Percentiles rank a stretch among this genome's conserved stretches.
phyloP scores from a whole-genome alignment of 2,797 vertebrate genomes.

The Takifugu rubripes region DNA sequence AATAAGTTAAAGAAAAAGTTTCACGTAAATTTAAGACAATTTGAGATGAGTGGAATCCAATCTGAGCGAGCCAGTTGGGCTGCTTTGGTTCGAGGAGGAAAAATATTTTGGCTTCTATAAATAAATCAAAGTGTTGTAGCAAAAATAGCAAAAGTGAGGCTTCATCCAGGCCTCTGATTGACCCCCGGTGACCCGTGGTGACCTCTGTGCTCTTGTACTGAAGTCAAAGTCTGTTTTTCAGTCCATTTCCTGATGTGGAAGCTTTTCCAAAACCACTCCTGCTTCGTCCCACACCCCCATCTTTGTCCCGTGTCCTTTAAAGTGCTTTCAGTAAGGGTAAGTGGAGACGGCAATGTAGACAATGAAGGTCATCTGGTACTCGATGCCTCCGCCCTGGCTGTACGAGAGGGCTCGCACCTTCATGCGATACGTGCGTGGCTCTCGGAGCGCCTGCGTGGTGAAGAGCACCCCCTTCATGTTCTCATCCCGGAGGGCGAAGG shows the following conservation, averaged over 20 bases:
- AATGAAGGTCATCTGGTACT: conserved; percentile 97
- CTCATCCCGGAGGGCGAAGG: conserved; percentile 92
- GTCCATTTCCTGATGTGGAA: conserved; percentile 51
- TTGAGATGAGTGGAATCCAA: conserved; percentile 17
- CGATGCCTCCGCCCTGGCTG: conserved; percentile 79
- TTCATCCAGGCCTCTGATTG: conserved; percentile 31
- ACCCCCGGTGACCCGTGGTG: conserved; percentile 1
- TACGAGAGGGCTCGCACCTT: conserved; percentile 92
- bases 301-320: conserved; percentile 37
- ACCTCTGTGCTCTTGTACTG: background rate
- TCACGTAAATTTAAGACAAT: conserved; percentile 17
- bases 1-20: conserved; percentile 75
- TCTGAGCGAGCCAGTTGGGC: conserved; percentile 11
- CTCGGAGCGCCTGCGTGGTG: conserved; percentile 79
- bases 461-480: conserved; percentile 94
- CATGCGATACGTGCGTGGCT: conserved; percentile 91
- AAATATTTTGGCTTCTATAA: conserved; percentile 37
- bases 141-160: conserved; percentile 9
- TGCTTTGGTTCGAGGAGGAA: conserved; percentile 21
- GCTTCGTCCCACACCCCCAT: conserved; percentile 7
- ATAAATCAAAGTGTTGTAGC: conserved; percentile 29
- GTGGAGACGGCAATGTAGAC: conserved; percentile 95
- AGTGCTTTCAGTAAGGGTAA: conserved; percentile 88
- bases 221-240: conserved; percentile 36
- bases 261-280: conserved; percentile 33